Evolutionary conservation across 2,888 invertebrate genomes (phyloP).

Genomic region (Dendrolimus houi): DNA sequence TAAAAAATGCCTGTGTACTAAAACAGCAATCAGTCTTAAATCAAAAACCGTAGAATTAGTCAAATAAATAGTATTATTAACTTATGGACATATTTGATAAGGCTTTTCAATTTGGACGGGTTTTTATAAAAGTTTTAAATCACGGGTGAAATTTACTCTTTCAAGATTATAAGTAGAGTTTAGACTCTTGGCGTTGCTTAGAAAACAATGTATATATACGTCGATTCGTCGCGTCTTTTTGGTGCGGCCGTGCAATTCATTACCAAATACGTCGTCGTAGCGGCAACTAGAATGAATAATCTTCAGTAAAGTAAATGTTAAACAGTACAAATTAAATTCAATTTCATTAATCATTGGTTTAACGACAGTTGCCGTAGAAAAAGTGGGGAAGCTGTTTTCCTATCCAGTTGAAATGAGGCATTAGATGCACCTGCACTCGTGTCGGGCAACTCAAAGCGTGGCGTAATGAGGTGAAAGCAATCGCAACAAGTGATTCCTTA

Average conservation of each 20-base stretch:
- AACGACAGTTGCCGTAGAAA: conserved; percentile 6
- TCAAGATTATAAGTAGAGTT: too few relatives aligned
- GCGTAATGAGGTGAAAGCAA: conserved; percentile 5
- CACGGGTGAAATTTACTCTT: too few relatives aligned
- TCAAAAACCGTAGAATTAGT: too few relatives aligned
- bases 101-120: too few relatives aligned
- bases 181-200: too few relatives aligned
- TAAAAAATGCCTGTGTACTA: conserved; percentile 1
- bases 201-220: too few relatives aligned
- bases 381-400: conserved; percentile 3
- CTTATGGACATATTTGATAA: too few relatives aligned
- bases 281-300: background rate
- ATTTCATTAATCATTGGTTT: background rate
- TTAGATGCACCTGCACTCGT: conserved; percentile 8
- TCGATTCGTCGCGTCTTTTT: conserved; percentile 1
- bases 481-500: background rate
- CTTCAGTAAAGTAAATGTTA: background rate
- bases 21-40: conserved; percentile 1
- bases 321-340: background rate
- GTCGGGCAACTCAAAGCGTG: conserved; percentile 2
- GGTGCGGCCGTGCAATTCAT: background rate
- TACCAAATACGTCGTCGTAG: too few relatives aligned
- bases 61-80: too few relatives aligned
- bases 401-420: conserved; percentile 3
- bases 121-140: too few relatives aligned